Evolutionary conservation across 2,888 invertebrate species (phyloP).

Genomic region (Amphipoea lucens): DNA sequence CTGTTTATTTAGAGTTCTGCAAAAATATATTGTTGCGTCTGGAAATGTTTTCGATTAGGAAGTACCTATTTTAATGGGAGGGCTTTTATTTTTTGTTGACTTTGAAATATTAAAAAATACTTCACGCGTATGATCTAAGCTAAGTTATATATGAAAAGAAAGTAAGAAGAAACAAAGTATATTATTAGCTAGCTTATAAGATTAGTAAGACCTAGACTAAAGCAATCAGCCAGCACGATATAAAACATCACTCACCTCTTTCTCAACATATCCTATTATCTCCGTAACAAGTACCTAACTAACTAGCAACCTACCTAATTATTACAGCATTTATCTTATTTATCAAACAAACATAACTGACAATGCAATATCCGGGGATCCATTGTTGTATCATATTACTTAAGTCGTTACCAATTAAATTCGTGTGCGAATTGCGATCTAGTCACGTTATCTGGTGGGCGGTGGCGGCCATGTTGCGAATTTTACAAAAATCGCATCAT

Average conservation of each 20-base stretch:
- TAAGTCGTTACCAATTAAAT: constrained; percentile 66
- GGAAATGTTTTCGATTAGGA: neutral
- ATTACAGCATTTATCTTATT: constrained; percentile 54
- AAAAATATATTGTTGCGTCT: constrained; percentile 1
- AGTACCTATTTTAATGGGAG: neutral
- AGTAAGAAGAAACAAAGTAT: neutral
- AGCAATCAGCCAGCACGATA: constrained; percentile 25
- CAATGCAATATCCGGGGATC: constrained; percentile 52
- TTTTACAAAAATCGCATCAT: constrained; percentile 53
- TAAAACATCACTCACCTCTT: constrained; percentile 30
- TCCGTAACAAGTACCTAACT: constrained; percentile 14
- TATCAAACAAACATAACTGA: constrained; percentile 53
- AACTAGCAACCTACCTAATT: constrained; percentile 8
- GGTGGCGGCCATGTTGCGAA: constrained; percentile 49
- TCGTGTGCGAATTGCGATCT: constrained; percentile 62
- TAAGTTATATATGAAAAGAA: neutral
- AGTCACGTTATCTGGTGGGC: constrained; percentile 53
- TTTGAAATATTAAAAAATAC: neutral
- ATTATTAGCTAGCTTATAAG: neutral
- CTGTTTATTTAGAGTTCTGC: constrained; percentile 10
- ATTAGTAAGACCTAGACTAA: constrained; percentile 4
- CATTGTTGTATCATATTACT: constrained; percentile 68
- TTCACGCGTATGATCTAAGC: neutral
- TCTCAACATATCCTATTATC: constrained; percentile 35
- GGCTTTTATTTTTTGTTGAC: neutral